Evolutionary conservation across 2,113 vertebrate genomes (phyloP).

Genomic region (Grantiella picta): DNA sequence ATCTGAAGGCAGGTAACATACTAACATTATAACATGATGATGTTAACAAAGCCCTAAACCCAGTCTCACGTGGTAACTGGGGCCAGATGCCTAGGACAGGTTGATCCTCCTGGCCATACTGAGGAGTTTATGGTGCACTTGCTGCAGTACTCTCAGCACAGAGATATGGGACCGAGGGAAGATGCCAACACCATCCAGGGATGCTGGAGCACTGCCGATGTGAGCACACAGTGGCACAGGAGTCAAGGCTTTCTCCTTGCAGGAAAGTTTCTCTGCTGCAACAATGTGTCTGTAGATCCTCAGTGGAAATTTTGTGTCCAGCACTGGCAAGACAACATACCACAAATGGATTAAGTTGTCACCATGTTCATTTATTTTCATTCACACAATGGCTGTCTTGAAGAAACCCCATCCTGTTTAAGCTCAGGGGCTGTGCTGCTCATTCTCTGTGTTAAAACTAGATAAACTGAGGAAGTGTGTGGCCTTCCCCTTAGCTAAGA

Average conservation of each 20-base stretch:
- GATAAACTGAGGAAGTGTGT: neutral
- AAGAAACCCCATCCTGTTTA: neutral
- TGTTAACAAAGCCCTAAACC: neutral
- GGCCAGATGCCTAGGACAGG: accelerated
- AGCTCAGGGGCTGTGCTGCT: neutral
- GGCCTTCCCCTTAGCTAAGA: neutral
- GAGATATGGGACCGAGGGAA: neutral
- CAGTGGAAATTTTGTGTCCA: neutral
- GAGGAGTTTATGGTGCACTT: neutral
- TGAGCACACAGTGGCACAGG: accelerated
- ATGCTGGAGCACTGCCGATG: neutral
- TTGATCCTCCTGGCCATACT: accelerated
- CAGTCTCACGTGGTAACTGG: neutral
- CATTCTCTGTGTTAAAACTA: neutral
- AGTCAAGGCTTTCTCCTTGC: neutral
- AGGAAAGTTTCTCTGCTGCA: neutral
- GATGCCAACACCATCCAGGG: accelerated
- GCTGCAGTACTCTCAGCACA: neutral
- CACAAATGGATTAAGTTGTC: neutral
- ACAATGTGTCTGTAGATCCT: neutral
- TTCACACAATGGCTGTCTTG: neutral
- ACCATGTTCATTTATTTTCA: neutral
- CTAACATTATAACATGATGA: accelerated
- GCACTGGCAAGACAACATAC: neutral
- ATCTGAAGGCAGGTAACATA: neutral